A percentile compares a stretch with the other conserved stretches of the same genome.
These are phyloP conservation scores for Chamaea fasciata DNA, from an alignment of 2,113 vertebrate species.

Conservation along the genomic window DNA sequence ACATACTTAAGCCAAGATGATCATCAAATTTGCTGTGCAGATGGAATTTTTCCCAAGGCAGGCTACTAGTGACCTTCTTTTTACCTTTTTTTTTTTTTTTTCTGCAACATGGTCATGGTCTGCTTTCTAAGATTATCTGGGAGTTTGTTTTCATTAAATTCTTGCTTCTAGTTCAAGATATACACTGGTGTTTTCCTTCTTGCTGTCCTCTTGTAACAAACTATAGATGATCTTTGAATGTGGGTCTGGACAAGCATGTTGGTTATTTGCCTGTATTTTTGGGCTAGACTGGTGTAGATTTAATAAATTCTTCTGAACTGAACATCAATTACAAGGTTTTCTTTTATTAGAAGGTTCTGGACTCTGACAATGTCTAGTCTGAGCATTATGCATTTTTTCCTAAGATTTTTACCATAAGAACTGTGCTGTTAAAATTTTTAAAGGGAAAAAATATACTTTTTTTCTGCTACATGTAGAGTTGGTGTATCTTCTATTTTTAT, in stretches of 20 bases:
- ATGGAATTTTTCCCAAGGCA: not conserved
- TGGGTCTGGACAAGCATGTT: not conserved
- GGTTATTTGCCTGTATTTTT: not conserved
- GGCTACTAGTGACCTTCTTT: not conserved
- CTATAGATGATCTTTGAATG: not conserved
- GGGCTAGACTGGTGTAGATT: not conserved
- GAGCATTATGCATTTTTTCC: not conserved
- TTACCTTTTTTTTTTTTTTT: not conserved
- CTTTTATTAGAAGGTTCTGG: not conserved
- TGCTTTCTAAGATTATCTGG: slow-evolving; percentile 35
- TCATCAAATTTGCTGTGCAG: not conserved
- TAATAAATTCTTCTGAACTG: not conserved
- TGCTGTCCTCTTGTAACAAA: not conserved
- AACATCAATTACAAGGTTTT: not conserved
- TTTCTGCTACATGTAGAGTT: not conserved
- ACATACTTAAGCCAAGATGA: not conserved
- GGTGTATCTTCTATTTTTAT: not conserved
- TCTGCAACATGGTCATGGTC: not conserved
- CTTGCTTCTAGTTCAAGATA: not conserved
- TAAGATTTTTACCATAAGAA: not conserved
- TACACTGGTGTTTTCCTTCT: not conserved
- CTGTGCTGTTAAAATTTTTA: not conserved
- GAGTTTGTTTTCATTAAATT: not conserved
- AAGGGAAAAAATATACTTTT: not conserved
- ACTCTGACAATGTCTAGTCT: not conserved